Evolutionary conservation across 2,113 vertebrate species (phyloP), one percentile per base, ranked within the genome.

Genomic region (Paramormyrops kingsleyae): DNA sequence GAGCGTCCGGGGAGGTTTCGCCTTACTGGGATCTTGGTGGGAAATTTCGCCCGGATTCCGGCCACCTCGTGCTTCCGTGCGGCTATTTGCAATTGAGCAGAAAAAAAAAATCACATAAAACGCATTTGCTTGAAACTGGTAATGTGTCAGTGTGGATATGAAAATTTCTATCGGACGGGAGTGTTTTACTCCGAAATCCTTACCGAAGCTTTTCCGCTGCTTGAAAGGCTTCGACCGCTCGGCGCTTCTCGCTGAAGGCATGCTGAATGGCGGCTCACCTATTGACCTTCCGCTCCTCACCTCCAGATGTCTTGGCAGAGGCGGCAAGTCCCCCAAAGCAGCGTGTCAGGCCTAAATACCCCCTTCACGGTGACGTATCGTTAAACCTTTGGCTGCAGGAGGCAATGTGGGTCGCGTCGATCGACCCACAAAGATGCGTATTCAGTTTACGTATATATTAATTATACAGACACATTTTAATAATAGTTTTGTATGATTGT

Each of bases 21-120:
- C 19, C 90, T 97, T 93, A 99, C 97, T 92, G 97, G 97, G 90
- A 98, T 94, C 91, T 98, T 98, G 70, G 97, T 97, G 0, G 98
- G 97, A 92, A 98, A 98, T 91, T 98, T 99, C 8, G 94, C 95
- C 47, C 95, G 90, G 92, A 98, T 98, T 17, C 97, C 96, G 0
- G 96, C 95, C 10, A 97, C 97, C 91, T 98, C 98, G 59, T 97
- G 96, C 52, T 95, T 96, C 88, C 98, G 94, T 0, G 94, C 96
- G 21, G 95, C 98, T 99, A 95, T 42, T 83, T 77, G 80, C 62
- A 70, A 13, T 27, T 4, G 10, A 10, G n/a, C n/a, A 56, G 2
- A 46, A 46, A 46, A 46, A 27, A 27, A 66, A 66, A n/a, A 66
- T 10, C 3, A 70, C 62, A 70, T 4, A 12, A 31, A 70, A 66